Evolutionary conservation across 2,797 vertebrate species (phyloP), one percentile per base, ranked within the genome.

Genomic region (Channallabes apus): DNA sequence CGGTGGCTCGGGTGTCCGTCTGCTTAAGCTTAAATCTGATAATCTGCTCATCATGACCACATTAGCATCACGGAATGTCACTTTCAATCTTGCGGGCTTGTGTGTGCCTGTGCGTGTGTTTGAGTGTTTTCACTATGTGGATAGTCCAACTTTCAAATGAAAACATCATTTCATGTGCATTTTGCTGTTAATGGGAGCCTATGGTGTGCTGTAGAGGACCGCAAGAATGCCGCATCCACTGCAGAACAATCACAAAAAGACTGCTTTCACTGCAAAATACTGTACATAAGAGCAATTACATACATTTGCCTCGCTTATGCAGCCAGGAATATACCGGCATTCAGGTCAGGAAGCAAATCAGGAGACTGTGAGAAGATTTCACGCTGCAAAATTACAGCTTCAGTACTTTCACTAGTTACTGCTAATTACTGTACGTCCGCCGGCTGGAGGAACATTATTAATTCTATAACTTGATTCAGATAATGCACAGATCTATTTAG

Each of bases 1-100:
- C 65, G 81, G 90, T 86, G 86, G 87, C 88, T 91, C 91, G 87
- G 88, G 90, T 93, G 90, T 85, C 71, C 8, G n/a, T 85, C 88
- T 88, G 84, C 54, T 90, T 91, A 87, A 92, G 91, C 91, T 93
- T 91, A 90, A 90, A 90, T 88, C 85, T 91, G 89, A 91, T 93
- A 86, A 89, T 91, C 90, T 87, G 75, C 87, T 79, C 71, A 84
- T 90, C 89, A 88, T 84, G 87, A 87, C 85, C 89, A 85, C 86
- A 85, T 88, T 88, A 80, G 81, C 67, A 81, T 86, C 86, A 83
- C 80, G 85, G 78, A 83, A 88, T 88, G 84, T 86, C 81, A 80
- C 86, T 89, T 92, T 91, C 86, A 84, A 86, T 86, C 82, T 90
- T 71, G 46, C 32, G 41, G 46, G 15, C 14, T 20, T 79, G 54